These are phyloP conservation scores for Phylloscopus trochiloides DNA, from an alignment of 2,113 vertebrate species.

Conservation along the genomic window DNA sequence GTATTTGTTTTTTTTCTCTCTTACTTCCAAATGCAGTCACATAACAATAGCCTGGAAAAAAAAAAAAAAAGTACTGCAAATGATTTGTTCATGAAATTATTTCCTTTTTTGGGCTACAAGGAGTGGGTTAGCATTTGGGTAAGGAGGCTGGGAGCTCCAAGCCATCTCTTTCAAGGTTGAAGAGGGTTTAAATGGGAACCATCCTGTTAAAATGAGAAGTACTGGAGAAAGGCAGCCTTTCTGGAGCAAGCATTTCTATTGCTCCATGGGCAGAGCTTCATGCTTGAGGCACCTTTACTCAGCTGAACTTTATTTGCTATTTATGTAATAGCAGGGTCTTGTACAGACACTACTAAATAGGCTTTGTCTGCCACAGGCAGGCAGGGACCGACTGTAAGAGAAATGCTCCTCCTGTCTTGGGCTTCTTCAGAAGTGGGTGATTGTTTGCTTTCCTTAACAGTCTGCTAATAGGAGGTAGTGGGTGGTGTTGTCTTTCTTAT, in stretches of 20 bases:
- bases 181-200: background rate
- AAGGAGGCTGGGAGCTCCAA: background rate
- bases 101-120: constrained; percentile 56
- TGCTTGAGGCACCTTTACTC: background rate
- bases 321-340: background rate
- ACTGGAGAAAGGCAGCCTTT: background rate
- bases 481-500: constrained; percentile 6
- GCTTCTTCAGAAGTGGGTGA: background rate
- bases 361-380: background rate
- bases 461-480: background rate
- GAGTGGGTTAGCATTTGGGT: background rate
- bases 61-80: constrained; percentile 16
- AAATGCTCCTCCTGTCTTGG: background rate
- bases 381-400: background rate
- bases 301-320: background rate
- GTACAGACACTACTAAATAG: background rate
- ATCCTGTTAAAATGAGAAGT: background rate
- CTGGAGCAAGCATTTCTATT: background rate
- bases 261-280: background rate
- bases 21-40: constrained; percentile 43
- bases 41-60: constrained; percentile 53
- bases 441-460: constrained; percentile 22
- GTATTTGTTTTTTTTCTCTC: constrained; percentile 23
- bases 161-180: background rate
- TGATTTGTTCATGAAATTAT: constrained; percentile 8